Evolutionary conservation across 2,888 invertebrate species (phyloP).

Genomic region (Lasioglossum pauxillum): DNA sequence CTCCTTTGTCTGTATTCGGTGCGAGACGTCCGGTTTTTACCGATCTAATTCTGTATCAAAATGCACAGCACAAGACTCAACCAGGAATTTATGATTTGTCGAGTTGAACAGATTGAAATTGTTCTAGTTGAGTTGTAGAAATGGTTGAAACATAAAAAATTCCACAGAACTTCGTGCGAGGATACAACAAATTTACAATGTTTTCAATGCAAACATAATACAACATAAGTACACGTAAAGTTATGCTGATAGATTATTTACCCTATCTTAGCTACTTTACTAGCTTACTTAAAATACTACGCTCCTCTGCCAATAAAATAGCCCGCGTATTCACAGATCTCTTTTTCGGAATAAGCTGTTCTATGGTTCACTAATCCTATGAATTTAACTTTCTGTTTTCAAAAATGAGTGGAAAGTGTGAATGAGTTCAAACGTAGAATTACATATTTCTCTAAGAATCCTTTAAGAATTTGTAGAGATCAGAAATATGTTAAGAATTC

Average conservation of each 20-base stretch:
- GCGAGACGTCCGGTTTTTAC: neutral
- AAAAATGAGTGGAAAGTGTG: neutral
- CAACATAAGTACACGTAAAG: neutral
- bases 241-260: neutral
- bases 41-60: no score
- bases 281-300: neutral
- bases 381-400: neutral
- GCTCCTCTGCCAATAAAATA: neutral
- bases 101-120: neutral
- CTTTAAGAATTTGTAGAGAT: neutral
- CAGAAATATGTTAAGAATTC: neutral
- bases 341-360: neutral
- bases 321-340: neutral
- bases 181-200: neutral
- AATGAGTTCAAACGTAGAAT: neutral
- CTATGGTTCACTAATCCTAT: neutral
- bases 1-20: conserved; percentile 4
- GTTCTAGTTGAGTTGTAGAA: neutral
- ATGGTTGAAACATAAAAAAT: neutral
- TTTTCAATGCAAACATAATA: neutral
- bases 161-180: neutral
- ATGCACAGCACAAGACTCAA: no score
- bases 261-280: neutral
- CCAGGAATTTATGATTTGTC: neutral
- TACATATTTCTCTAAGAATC: neutral